Base-by-base conservation (phyloP, 1,140 invertebrate species). In the Monomorium pharaonis region DNA sequence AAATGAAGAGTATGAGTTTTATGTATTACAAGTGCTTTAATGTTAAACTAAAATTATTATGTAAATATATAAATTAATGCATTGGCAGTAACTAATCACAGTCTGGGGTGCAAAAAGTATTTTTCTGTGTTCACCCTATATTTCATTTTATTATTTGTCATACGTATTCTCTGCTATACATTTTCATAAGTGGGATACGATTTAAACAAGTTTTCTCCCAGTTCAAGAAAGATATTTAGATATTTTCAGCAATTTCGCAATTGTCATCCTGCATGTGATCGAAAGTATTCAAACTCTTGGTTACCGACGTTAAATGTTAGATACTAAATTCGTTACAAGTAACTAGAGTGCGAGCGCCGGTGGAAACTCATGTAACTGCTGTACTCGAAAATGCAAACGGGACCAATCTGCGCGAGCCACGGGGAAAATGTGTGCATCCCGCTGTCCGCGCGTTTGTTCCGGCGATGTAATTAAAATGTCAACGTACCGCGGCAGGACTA, bases 401-500 rank as follows among this genome's bases (percentile, higher is more conserved):
- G n/a, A 54, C 37, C 49, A 21, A 56, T 72, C 49, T 37, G 12
- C 42, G 12, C 24, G 47, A 70, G 63, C 37, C 44, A 42, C 44
- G 18, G 18, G 33, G 44, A 81, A 56, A 56, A 56, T 56, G 77
- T 44, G 67, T 65, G 44, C 76, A 81, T 70, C 65, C 67, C 42
- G 47, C 42, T n/a, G 60, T 54, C 16, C 62, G 65, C 62, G 65
- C 51, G 65, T 80, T 69, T 72, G 67, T 37, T 24, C 24, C 37
- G 7, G 65, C 77, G n/a, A 81, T 72, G 78, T 83, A 83, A 83
- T 83, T 83, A 83, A 83, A 74, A 83, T 47, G 67, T 83, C 78
- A 83, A 83, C 78, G 78, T 58, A 69, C 78, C 51, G 37, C 78
- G 24, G 10, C 33, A 47, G 78, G 67, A 27, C 18, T 56, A 42